Percentiles rank a stretch among this genome's conserved stretches.
Conservation (phyloP, 2,888 invertebrate genomes). For the Rutpela maculata region DNA sequence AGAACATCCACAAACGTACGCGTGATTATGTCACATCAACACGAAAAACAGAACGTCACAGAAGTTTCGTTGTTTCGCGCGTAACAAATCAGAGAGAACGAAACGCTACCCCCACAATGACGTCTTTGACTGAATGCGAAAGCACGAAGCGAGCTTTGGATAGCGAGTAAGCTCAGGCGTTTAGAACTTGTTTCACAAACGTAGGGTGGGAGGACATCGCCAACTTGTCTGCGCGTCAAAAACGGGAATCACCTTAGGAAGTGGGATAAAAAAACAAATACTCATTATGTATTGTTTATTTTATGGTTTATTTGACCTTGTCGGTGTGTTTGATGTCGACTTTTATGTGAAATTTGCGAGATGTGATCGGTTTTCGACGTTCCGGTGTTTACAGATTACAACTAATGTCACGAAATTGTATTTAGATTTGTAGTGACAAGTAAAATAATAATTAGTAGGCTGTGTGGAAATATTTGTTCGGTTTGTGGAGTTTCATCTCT, state of each 20-base stretch:
- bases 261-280: constrained; percentile 45
- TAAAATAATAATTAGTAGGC: too few relatives aligned
- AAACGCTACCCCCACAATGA: constrained; percentile 23
- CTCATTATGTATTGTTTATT: constrained; percentile 45
- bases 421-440: not conserved
- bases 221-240: constrained; percentile 53
- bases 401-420: not conserved
- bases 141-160: constrained; percentile 35
- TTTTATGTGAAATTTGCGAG: constrained; percentile 22
- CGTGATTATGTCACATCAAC: not conserved
- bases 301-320: constrained; percentile 49
- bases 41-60: constrained; percentile 17
- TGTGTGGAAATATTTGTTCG: too few relatives aligned
- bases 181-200: constrained; percentile 39
- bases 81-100: constrained; percentile 30
- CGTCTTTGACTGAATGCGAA: constrained; percentile 46
- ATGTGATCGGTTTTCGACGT: not conserved
- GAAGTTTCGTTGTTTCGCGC: constrained; percentile 29
- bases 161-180: constrained; percentile 43
- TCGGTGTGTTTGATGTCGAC: constrained; percentile 42
- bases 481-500: too few relatives aligned
- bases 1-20: not conserved
- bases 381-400: not conserved
- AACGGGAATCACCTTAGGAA: constrained; percentile 49
- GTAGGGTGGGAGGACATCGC: constrained; percentile 46